Base-by-base conservation (phyloP, 2,797 vertebrate genomes). In the Chloroceryle amazona region DNA sequence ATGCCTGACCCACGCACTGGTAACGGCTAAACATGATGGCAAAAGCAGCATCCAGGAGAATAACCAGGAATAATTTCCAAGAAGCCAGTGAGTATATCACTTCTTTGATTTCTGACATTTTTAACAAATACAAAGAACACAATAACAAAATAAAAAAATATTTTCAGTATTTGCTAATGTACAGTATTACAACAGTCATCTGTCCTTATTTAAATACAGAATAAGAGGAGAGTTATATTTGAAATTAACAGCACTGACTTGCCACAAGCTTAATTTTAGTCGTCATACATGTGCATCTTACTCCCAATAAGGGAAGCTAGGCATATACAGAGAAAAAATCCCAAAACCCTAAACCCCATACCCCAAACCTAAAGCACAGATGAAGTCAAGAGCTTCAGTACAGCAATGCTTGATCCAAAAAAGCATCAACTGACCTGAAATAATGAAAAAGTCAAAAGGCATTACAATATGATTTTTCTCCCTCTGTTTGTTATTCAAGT, bases 291-390 rank as follows among this genome's bases (percentile, higher is more conserved):
- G 5, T 25, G 18, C 10, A 33, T 51, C 10, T 47, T 63, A 55
- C 51, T 85, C 35, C 33, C 9, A 63, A 5, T 29, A 71, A 58
- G n/a, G 21, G 4, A 83, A 79, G 20, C 14, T 63, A 63, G 33
- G 21, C 19, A 41, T 13, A 54, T 13, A 52, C 9, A 74, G 31
- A 28, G 39, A 41, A 71, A 76, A 37, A 21, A 0, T 0, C 1
- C 2, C 15, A 25, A 28, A 57, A 62, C 3, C 4, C 15, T 75
- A n/a, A 31, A 23, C 8, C 19, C 8, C 57, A 37, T 16, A 9
- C 11, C 61, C 52, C 21, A 79, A 61, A 90, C 29, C n/a, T 39
- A 71, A 39, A 81, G 22, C 33, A 71, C 29, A 39, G n/a, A 60
- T 20, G 8, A 75, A 33, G 4, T 63, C 29, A 65, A 68, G 13